A percentile compares a stretch with the other conserved stretches of the same genome.
phyloP scores from a whole-genome alignment of 2,113 vertebrate species.

The Menura novaehollandiae region DNA sequence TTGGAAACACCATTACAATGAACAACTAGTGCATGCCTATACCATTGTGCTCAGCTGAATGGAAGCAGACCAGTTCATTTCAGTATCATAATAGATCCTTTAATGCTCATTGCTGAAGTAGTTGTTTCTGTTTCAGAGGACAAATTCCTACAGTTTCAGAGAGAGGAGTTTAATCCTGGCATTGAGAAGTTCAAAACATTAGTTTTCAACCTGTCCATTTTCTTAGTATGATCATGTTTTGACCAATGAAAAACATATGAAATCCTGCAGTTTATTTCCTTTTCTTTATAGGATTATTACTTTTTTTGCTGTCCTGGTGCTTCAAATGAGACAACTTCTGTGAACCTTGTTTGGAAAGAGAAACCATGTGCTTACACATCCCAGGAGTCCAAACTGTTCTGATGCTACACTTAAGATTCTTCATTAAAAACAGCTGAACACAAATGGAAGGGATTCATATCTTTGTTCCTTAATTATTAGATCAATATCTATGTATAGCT shows the following conservation, averaged over 20 bases:
- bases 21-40: not conserved
- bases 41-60: not conserved
- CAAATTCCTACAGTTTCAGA: not conserved
- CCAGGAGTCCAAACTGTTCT: not conserved
- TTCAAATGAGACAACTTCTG: slow-evolving; percentile 7
- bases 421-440: not conserved
- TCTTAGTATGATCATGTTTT: not conserved
- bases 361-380: not conserved
- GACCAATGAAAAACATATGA: not conserved
- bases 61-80: not conserved
- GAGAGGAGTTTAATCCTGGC: not conserved
- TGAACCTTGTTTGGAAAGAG: not conserved
- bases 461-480: not conserved
- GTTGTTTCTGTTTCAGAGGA: not conserved
- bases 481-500: not conserved
- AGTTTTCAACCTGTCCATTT: not conserved
- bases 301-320: not conserved
- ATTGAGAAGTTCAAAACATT: not conserved
- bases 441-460: not conserved
- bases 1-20: not conserved
- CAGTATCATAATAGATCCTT: not conserved
- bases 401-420: not conserved
- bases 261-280: not conserved
- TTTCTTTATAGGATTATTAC: not conserved
- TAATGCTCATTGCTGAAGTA: not conserved